Conservation (phyloP, 2,113 vertebrate genomes). For the Pavo muticus region DNA sequence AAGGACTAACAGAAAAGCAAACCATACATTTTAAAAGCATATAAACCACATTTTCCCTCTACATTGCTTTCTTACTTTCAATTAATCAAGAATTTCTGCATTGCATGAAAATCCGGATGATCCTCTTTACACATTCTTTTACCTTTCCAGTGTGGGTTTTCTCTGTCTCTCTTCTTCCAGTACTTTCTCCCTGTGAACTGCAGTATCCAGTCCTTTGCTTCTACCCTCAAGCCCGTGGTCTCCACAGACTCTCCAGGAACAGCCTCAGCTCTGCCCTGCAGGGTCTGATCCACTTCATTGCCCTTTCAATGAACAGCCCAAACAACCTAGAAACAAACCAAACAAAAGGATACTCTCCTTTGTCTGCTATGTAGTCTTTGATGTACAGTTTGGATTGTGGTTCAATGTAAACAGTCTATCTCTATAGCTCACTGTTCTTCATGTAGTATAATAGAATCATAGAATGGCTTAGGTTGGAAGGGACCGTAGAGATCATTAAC, state of each 20-base stretch:
- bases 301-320: not conserved
- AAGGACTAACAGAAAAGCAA: not conserved
- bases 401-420: not conserved
- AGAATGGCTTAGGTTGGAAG: no score
- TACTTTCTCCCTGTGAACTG: not conserved
- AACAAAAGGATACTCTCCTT: not conserved
- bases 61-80: not conserved
- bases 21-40: not conserved
- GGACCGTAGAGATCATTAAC: no score
- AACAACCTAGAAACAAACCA: not conserved
- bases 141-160: not conserved
- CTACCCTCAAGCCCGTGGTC: not conserved
- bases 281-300: not conserved
- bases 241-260: not conserved
- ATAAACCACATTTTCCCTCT: not conserved
- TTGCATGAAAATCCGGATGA: not conserved
- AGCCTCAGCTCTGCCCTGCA: not conserved
- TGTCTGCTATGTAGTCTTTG: not conserved
- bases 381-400: not conserved
- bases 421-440: not conserved
- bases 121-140: not conserved
- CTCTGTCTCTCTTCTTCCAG: not conserved
- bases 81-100: not conserved
- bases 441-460: no score
- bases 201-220: not conserved